Evolutionary conservation across 2,797 vertebrate species (phyloP).

Genomic region (Argyrosomus regius): DNA sequence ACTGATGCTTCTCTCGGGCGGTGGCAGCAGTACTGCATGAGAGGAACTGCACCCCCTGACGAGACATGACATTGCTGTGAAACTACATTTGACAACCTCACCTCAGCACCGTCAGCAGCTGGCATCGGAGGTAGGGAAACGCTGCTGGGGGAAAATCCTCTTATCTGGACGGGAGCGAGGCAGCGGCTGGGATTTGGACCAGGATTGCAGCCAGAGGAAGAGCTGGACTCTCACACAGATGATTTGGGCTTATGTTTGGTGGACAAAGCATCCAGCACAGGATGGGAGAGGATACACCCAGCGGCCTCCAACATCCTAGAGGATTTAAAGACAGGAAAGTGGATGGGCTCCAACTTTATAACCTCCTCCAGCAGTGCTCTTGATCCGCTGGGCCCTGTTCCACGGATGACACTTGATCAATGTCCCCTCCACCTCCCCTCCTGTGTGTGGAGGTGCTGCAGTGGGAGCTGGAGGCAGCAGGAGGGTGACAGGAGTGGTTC

Average conservation of each 20-base stretch:
- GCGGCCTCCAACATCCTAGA: constrained; percentile 29
- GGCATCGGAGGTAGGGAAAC: constrained; percentile 29
- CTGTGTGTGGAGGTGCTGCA: constrained; percentile 27
- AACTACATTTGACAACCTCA: constrained; percentile 57
- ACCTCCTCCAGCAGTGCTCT: constrained; percentile 41
- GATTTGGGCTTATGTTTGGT: constrained; percentile 41
- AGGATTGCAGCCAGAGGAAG: constrained; percentile 44
- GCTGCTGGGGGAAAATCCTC: constrained; percentile 49
- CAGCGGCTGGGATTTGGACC: constrained; percentile 56
- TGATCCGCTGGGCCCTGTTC: constrained; percentile 46
- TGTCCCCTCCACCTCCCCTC: constrained; percentile 12
- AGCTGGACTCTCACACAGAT: constrained; percentile 34
- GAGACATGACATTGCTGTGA: constrained; percentile 44
- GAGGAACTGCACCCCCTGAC: constrained; percentile 25
- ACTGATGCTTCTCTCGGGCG: not conserved
- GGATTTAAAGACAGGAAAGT: constrained; percentile 57
- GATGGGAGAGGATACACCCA: constrained; percentile 45
- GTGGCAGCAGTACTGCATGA: constrained; percentile 1
- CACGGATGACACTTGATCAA: constrained; percentile 65
- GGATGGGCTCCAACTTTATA: constrained; percentile 44
- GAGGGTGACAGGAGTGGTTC: constrained; percentile 15
- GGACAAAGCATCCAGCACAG: constrained; percentile 39
- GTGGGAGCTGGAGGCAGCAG: constrained; percentile 35
- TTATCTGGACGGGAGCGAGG: constrained; percentile 57
- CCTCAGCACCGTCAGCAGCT: constrained; percentile 66